Evolutionary conservation across 2,113 vertebrate species (phyloP), one percentile per base, ranked within the genome.

Genomic region (Xiphophorus couchianus): DNA sequence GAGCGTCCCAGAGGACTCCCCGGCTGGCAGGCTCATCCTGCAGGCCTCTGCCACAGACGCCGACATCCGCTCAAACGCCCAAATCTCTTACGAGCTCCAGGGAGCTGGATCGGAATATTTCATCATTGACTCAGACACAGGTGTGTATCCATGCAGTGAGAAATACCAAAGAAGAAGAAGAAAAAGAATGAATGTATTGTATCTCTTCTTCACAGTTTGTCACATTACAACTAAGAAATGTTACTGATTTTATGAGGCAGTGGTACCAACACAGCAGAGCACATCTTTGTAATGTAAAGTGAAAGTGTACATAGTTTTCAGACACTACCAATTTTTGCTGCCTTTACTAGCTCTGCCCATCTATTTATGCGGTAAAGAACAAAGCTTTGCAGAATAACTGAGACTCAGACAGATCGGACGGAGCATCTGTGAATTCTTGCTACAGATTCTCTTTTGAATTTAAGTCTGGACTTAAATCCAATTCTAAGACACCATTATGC

Each of bases 21-120:
- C 93, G 63, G 93, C 96, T 10, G 97, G 96, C 67, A 96, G 96
- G 77, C 88, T 97, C 84, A 93, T 99, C 80, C 84, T 97, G 82
- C 97, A 99, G 85, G 94, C 98, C 17, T 96, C 96, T 13, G 97
- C 98, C 27, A 94, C 93, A 15, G 98, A 99, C 5, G 95, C 95
- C 35, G 98, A 99, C 90, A 97, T 99, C 84, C 97, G 97, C 85
- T 98, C 97, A 79, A 99, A 99, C 0, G 97, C 96, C 58, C 96
- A 97, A 86, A 96, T 99, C 78, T 95, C 95, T 74, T 99, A 96
- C 1, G 95, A 96, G 0, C 90, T 99, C 62, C 93, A 94, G 69
- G 97, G 97, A 86, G 71, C 89, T 7, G 96, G 97, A 80, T 95
- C 96, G 17, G 95, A 98, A 88, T 95, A 95, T 77, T 99, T 99